Percentiles rank a stretch among this genome's conserved stretches.
Evolutionary conservation across 2,113 vertebrate genomes (phyloP).

Genomic region (Grantiella picta): DNA sequence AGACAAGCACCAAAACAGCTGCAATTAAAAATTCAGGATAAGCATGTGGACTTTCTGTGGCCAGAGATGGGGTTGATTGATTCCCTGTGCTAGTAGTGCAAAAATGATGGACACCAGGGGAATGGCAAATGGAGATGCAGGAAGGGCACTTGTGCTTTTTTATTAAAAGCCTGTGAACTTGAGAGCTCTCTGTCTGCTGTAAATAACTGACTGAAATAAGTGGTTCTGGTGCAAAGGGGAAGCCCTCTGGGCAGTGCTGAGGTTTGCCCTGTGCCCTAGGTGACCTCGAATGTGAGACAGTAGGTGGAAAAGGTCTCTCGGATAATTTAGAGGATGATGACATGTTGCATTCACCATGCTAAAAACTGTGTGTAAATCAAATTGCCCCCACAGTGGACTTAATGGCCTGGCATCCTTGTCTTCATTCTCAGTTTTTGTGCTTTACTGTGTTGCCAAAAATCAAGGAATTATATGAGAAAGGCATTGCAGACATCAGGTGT

Average conservation of each 20-base stretch:
- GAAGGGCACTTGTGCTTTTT: neutral
- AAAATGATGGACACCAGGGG: neutral
- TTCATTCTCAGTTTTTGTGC: neutral
- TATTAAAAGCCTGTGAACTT: neutral
- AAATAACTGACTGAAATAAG: neutral
- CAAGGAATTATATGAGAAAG: neutral
- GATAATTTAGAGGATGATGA: neutral
- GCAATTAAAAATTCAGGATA: neutral
- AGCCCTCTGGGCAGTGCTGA: neutral
- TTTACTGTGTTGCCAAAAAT: neutral
- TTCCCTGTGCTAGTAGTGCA: neutral
- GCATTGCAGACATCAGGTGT: neutral
- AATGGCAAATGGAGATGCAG: neutral
- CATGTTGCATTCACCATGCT: neutral
- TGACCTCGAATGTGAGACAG: neutral
- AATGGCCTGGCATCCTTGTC: neutral
- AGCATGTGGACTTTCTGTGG: neutral
- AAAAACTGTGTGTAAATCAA: neutral
- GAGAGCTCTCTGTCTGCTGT: rapidly evolving
- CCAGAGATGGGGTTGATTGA: neutral
- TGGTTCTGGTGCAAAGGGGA: neutral
- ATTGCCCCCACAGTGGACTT: neutral
- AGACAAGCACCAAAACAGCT: neutral
- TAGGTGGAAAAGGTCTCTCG: neutral
- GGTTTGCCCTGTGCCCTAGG: neutral